Percentiles rank a stretch among this genome's conserved stretches.
Evolutionary conservation across 2,797 vertebrate species (phyloP).

Genomic region (Etheostoma perlongum): DNA sequence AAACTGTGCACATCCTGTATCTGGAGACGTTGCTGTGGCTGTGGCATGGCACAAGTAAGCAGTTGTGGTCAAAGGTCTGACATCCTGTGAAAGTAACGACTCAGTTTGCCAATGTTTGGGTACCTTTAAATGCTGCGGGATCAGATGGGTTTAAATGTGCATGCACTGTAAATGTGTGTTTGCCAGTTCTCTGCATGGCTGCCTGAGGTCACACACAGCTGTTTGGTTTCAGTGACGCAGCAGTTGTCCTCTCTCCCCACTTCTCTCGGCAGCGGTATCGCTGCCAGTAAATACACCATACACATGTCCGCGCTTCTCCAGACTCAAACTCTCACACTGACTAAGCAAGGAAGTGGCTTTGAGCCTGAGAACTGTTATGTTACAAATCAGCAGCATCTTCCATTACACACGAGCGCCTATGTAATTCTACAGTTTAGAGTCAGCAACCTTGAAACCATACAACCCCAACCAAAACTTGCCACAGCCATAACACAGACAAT

Average conservation of each 20-base stretch:
- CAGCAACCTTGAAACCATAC: conserved; percentile 55
- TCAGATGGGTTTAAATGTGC: conserved; percentile 30
- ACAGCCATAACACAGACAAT: conserved; percentile 56
- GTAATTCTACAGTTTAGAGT: conserved; percentile 44
- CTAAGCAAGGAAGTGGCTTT: conserved; percentile 87
- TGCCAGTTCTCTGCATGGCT: conserved; percentile 27
- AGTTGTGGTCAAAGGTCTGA: conserved; percentile 64
- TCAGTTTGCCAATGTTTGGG: conserved; percentile 10
- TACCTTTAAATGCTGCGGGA: conserved; percentile 29
- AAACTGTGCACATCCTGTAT: conserved; percentile 82
- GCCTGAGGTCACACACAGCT: conserved; percentile 74
- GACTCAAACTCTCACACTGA: conserved; percentile 78
- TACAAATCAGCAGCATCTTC: conserved; percentile 66
- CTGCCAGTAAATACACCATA: conserved; percentile 78
- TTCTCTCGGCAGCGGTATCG: conserved; percentile 66
- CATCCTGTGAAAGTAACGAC: conserved; percentile 66
- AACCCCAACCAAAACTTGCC: conserved; percentile 35
- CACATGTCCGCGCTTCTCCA: conserved; percentile 60
- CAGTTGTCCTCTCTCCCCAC: conserved; percentile 63
- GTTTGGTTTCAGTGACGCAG: conserved; percentile 83
- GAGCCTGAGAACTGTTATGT: conserved; percentile 59
- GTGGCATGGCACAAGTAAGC: conserved; percentile 49
- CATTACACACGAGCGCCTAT: conserved; percentile 49
- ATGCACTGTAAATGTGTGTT: conserved; percentile 10
- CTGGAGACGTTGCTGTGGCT: conserved; percentile 35